Evolutionary conservation across 2,888 invertebrate species (phyloP), one percentile per base, ranked within the genome.

Genomic region (Lacanobia oleracea): DNA sequence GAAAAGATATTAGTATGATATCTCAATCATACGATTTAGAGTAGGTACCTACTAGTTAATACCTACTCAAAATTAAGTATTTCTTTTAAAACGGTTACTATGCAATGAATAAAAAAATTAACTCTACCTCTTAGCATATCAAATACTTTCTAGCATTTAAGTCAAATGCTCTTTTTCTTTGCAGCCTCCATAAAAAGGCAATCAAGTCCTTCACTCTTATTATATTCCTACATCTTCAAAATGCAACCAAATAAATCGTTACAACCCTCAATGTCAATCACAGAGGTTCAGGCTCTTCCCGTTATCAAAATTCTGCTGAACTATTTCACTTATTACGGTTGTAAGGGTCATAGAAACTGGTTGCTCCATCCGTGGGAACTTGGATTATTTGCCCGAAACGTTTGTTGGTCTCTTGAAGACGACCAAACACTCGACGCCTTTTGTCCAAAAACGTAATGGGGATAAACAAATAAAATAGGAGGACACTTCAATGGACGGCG

Each of bases 361-460:
- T 86, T 82, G 82, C 69, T 40, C 69, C 77, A 78, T 74, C 79
- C 94, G 95, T 96, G 95, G 93, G 95, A 96, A 95, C 88, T 87
- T 72, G 80, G 81, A 85, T 87, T 95, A 88, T 96, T 95, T 96
- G 92, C 90, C 90, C 90, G 89, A 87, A 84, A 90, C 91, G 89
- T 94, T 93, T 94, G 93, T 93, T 91, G 88, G 90, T 88, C 92
- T 92, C 89, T 88, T 89, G 87, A 82, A 87, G 88, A 87, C 90
- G 91, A 88, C 93, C 92, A 95, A 95, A 95, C 95, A 95, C 95
- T 95, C 91, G 88, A 94, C 89, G 91, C 90, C 94, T 93, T 94
- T 95, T 95, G 95, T 95, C 94, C 94, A 91, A 94, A 94, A 94
- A 93, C 92, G 92, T 95, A 95, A 96, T 95, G 95, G 95, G 94